Conservation (phyloP, 2,113 vertebrate genomes). For the Chionomys nivalis region DNA sequence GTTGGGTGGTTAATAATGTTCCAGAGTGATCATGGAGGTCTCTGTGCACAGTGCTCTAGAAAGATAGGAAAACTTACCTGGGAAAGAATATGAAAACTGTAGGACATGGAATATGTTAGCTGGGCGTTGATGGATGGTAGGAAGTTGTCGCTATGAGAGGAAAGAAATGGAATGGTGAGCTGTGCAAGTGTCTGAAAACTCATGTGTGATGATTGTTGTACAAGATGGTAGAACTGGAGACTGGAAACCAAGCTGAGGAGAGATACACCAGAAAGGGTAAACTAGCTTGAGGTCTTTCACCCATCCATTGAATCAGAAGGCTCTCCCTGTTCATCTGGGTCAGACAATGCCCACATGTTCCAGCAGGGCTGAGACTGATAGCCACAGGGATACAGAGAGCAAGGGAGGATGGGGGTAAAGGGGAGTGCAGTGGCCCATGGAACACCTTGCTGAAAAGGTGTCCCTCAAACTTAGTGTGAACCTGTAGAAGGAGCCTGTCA, state of each 20-base stretch:
- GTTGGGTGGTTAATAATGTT: not conserved
- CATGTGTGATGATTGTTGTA: not conserved
- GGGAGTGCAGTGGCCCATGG: not conserved
- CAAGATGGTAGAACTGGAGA: not conserved
- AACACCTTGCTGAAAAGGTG: not conserved
- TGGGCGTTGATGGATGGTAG: not conserved
- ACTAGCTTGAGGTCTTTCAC: not conserved
- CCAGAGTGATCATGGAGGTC: not conserved
- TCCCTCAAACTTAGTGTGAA: not conserved
- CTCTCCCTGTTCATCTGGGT: not conserved
- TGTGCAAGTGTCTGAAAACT: not conserved
- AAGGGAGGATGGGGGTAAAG: not conserved
- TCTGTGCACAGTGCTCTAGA: not conserved
- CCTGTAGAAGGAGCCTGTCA: not conserved
- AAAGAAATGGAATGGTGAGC: not conserved
- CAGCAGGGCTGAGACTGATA: not conserved
- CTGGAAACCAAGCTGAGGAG: not conserved
- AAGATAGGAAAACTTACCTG: too few species aligned
- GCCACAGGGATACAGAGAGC: not conserved
- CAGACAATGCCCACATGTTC: not conserved
- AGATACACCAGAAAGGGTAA: not conserved
- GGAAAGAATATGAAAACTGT: not conserved
- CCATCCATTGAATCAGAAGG: not conserved
- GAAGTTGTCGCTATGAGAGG: constrained; percentile 18
- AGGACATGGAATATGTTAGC: not conserved